These are phyloP conservation scores for Dromaius novaehollandiae DNA, from an alignment of 2,113 vertebrate genomes.

Conservation along the genomic window DNA sequence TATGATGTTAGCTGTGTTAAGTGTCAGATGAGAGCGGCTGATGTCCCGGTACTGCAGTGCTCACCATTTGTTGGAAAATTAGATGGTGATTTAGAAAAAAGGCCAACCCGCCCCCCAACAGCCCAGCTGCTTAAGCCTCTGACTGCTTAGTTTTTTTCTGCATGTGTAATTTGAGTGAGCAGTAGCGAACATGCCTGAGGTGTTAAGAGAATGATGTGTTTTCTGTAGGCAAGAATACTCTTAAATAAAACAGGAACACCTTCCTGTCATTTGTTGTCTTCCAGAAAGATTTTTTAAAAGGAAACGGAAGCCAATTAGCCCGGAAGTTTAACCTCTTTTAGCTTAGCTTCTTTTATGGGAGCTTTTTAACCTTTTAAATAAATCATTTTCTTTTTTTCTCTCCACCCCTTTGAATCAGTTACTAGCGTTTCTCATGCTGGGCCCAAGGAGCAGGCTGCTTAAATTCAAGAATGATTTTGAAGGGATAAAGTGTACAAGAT, in stretches of 20 bases:
- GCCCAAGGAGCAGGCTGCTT: conserved; percentile 79
- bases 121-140: conserved; percentile 64
- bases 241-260: conserved; percentile 73
- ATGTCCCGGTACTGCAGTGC: conserved; percentile 51
- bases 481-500: conserved; percentile 84
- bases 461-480: conserved; percentile 84
- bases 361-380: conserved; percentile 81
- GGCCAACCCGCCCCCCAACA: neutral
- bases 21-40: conserved; percentile 76
- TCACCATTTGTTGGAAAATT: conserved; percentile 75
- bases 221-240: conserved; percentile 73
- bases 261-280: conserved; percentile 77
- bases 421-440: conserved; percentile 78
- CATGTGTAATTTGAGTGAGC: conserved; percentile 68
- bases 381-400: conserved; percentile 76
- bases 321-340: conserved; percentile 82
- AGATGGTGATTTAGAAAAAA: conserved; percentile 59
- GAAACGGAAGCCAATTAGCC: conserved; percentile 81
- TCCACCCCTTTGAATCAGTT: conserved; percentile 71
- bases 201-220: conserved; percentile 76
- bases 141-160: conserved; percentile 56
- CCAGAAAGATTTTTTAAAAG: conserved; percentile 66
- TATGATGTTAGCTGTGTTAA: conserved; percentile 69
- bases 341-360: conserved; percentile 74
- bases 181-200: conserved; percentile 70